Percentiles rank a stretch among this genome's conserved stretches.
phyloP scores from a whole-genome alignment of 2,113 vertebrate genomes.

The Lophochroa leadbeateri region DNA sequence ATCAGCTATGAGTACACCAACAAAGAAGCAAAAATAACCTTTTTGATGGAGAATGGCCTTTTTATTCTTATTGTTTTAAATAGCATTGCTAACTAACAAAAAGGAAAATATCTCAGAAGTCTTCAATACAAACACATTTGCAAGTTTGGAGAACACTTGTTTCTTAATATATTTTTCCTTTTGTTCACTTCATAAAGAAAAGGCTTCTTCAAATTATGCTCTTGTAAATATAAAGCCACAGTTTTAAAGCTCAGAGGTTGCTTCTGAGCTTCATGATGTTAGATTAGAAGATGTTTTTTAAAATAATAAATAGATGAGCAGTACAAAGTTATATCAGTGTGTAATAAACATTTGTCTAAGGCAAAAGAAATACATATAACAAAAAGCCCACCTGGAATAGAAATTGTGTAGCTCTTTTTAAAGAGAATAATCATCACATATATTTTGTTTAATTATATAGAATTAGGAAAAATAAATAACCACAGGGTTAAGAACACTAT shows the following conservation, averaged over 20 bases:
- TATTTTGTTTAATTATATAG: background rate
- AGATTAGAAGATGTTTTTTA: slow-evolving; percentile 35
- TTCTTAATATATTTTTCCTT: slow-evolving; percentile 22
- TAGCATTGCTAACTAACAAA: slow-evolving; percentile 3
- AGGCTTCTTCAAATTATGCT: background rate
- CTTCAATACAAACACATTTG: background rate
- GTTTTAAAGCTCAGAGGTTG: background rate
- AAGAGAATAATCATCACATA: background rate
- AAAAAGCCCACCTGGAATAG: background rate
- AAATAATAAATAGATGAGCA: slow-evolving; percentile 15
- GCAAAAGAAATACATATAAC: background rate
- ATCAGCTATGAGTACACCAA: background rate
- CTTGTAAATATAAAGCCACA: background rate
- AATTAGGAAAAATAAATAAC: background rate
- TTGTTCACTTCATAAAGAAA: slow-evolving; percentile 37
- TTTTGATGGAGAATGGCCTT: background rate
- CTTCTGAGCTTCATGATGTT: slow-evolving; percentile 1
- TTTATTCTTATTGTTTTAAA: slow-evolving; percentile 23
- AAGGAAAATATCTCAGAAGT: background rate
- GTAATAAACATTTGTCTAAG: background rate
- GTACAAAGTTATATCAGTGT: background rate
- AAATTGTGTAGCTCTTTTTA: background rate
- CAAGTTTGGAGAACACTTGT: background rate
- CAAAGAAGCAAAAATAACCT: slow-evolving; percentile 26
- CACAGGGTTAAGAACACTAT: background rate